Percentiles rank a stretch among this genome's conserved stretches.
Conservation (phyloP, 2,113 vertebrate genomes). For the Tyto alba region DNA sequence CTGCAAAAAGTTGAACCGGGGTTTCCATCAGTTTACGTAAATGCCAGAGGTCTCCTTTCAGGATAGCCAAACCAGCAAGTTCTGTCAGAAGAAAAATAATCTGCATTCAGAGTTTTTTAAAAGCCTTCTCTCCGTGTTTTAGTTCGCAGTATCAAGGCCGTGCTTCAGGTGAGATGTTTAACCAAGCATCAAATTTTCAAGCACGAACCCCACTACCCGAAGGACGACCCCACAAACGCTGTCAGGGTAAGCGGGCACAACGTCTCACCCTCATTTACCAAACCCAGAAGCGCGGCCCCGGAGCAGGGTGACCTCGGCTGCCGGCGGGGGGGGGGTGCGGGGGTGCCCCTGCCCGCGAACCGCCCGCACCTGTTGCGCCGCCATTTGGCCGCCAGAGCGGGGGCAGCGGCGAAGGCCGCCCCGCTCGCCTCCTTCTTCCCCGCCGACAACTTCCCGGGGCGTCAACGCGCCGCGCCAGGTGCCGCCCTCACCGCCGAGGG, state of each 20-base stretch:
- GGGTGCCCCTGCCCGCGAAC: no score
- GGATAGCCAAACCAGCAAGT: not conserved
- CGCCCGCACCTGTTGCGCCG: not conserved
- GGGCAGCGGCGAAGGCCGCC: not conserved
- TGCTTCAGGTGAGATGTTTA: not conserved
- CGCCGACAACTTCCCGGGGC: not conserved
- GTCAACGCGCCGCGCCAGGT: not conserved
- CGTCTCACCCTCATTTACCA: not conserved
- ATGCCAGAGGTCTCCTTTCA: not conserved
- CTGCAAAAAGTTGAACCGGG: not conserved
- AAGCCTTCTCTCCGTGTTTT: not conserved
- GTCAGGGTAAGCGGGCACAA: not conserved
- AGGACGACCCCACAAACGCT: not conserved
- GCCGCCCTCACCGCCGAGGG: not conserved
- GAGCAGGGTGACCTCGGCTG: not conserved
- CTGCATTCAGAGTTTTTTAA: not conserved
- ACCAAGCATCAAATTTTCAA: not conserved
- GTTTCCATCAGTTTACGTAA: not conserved
- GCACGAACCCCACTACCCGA: not conserved
- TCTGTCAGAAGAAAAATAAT: not conserved
- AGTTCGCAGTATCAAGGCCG: not conserved
- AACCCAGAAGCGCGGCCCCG: not conserved
- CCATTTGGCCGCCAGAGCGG: not conserved
- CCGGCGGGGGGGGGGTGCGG: no score
- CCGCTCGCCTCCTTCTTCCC: not conserved